These are phyloP conservation scores for Nyctereutes procyonoides DNA, from an alignment of 2,113 vertebrate species.

Conservation along the genomic window DNA sequence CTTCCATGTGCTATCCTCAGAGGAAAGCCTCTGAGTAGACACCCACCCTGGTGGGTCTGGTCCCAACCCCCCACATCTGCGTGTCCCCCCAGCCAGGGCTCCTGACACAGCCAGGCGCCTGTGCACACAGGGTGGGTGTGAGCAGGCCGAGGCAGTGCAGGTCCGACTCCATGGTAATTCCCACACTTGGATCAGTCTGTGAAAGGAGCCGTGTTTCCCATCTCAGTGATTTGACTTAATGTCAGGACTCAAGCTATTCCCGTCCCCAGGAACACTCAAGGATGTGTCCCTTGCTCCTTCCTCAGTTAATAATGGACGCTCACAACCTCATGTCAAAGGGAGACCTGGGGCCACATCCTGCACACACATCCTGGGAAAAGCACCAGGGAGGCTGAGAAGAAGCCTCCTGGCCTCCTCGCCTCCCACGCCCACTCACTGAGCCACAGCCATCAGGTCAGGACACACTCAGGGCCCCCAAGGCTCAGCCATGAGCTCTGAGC, in stretches of 20 bases:
- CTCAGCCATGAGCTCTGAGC: not conserved
- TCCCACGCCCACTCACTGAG: not conserved
- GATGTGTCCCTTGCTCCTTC: not conserved
- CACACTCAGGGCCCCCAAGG: fast-evolving
- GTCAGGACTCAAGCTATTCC: too few species aligned
- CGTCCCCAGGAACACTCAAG: not conserved
- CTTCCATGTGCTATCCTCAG: too few species aligned
- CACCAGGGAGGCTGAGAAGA: fast-evolving
- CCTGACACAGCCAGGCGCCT: too few species aligned
- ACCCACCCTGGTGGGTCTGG: too few species aligned
- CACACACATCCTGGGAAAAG: not conserved
- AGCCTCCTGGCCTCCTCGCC: not conserved
- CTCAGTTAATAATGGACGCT: fast-evolving
- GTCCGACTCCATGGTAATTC: fast-evolving
- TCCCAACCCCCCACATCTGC: too few species aligned
- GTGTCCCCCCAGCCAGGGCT: too few species aligned
- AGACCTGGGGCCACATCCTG: not conserved
- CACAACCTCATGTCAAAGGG: not conserved
- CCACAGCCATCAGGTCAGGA: fast-evolving
- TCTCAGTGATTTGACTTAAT: not conserved
- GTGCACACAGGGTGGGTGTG: fast-evolving
- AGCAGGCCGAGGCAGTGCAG: not conserved
- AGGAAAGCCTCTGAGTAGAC: too few species aligned
- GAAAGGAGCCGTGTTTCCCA: not conserved
- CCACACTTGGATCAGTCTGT: not conserved